phyloP scores from a whole-genome alignment of 2,888 invertebrate species.

The Xanthorhoe designata region DNA sequence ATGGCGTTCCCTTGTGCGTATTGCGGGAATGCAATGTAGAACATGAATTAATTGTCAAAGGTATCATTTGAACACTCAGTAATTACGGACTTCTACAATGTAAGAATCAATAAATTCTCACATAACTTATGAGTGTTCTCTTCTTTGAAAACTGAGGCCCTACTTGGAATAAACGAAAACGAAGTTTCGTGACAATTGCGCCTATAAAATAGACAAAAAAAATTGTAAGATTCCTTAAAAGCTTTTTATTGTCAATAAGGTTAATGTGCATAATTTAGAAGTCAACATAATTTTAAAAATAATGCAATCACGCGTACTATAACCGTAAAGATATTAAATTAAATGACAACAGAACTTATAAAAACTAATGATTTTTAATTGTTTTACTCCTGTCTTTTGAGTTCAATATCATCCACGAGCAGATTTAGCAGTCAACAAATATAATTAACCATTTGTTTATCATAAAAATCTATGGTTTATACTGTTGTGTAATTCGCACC shows the following conservation, averaged over 20 bases:
- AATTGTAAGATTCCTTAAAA: background rate
- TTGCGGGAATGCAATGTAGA: slow-evolving; percentile 34
- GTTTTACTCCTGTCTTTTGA: slow-evolving; percentile 38
- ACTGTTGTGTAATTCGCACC: slow-evolving; percentile 48
- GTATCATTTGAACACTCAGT: slow-evolving; percentile 15
- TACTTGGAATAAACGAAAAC: no score
- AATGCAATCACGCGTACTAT: slow-evolving; percentile 30
- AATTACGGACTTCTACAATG: slow-evolving; percentile 9
- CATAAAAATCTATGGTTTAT: slow-evolving; percentile 46
- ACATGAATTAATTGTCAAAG: slow-evolving; percentile 34
- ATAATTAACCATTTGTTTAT: slow-evolving; percentile 48
- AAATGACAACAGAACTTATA: slow-evolving; percentile 41
- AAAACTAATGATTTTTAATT: slow-evolving; percentile 46
- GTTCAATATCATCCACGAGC: slow-evolving; percentile 37
- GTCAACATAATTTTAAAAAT: slow-evolving; percentile 33
- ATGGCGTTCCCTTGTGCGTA: background rate
- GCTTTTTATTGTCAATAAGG: background rate
- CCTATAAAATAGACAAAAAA: no score
- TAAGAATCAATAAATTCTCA: slow-evolving; percentile 15
- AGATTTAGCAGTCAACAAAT: no score
- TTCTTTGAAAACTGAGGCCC: no score
- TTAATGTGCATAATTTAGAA: slow-evolving; percentile 15
- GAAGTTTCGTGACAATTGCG: no score
- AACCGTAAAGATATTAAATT: slow-evolving; percentile 42
- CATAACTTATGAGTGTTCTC: background rate